Percentiles rank a stretch among this genome's conserved stretches.
Conservation (phyloP, 2,888 invertebrate genomes). For the Rotaria socialis region DNA sequence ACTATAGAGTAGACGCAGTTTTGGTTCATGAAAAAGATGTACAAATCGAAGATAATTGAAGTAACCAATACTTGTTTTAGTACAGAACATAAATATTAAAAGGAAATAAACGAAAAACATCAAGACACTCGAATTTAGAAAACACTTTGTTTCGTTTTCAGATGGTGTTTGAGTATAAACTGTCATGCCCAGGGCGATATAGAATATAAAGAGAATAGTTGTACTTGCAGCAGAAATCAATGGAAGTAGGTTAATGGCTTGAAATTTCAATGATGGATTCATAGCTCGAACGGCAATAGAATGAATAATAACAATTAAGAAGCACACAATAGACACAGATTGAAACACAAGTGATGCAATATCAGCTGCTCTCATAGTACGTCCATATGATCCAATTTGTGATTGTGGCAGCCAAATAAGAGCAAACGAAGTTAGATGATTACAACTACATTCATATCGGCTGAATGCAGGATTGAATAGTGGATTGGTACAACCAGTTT, state of each 20-base stretch:
- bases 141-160: neutral
- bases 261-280: neutral
- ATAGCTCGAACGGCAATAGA: neutral
- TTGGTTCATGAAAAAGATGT: neutral
- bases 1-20: neutral
- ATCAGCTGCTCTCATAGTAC: too few species aligned
- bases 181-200: neutral
- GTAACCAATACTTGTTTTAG: neutral
- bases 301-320: neutral
- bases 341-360: neutral
- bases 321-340: neutral
- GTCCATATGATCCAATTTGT: too few species aligned
- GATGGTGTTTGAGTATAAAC: neutral
- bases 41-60: neutral
- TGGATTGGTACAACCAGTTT: too few species aligned
- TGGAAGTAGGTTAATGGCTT: neutral
- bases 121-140: neutral
- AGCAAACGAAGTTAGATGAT: too few species aligned
- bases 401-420: too few species aligned
- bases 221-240: neutral
- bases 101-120: neutral
- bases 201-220: neutral
- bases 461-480: too few species aligned
- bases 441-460: too few species aligned
- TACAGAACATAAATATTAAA: neutral